Evolutionary conservation across 2,797 vertebrate species (phyloP), one percentile per base, ranked within the genome.

Genomic region (Spinibarbus caldwelli): DNA sequence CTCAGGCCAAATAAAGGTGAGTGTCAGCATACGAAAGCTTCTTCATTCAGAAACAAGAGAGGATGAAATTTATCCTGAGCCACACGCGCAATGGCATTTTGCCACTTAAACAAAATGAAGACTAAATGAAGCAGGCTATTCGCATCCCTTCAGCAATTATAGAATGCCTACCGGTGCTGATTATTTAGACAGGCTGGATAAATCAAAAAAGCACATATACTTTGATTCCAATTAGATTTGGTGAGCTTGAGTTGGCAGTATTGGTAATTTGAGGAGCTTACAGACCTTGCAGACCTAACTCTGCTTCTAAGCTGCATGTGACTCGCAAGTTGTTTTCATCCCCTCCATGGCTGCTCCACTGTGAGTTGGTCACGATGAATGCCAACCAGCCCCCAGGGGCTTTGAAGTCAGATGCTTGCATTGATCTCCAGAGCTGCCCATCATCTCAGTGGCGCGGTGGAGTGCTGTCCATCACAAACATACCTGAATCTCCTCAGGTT

Each of bases 391-490:
- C 72, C 80, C 77, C 23, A 75, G 49, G 80, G 54, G 64, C 78
- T 90, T 87, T 86, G 80, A 89, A 87, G 83, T 84, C 83, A 86
- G 82, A 85, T 80, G 82, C 80, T 86, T 78, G 77, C 83, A 86
- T 87, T 87, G 88, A 89, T 90, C 83, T 88, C 38, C 34, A 78
- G 77, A 87, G 83, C 83, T 87, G 86, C 84, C 86, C 79, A 83
- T 86, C 88, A 86, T 86, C 47, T 66, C 17, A 81, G 79, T 49
- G 21, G 62, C 21, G 21, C 12, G n/a, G 12, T 26, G 52, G 75
- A 83, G 73, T 80, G 43, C 64, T 83, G 83, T 85, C 80, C 85
- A 26, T 80, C 38, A 80, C 14, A 49, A 43, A 38, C 75, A 78
- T 36, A 64, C 38, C 75, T 84, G 38, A 72, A 62, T 78, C 38